Evolutionary conservation across 2,888 invertebrate species (phyloP), one percentile per base, ranked within the genome.

Genomic region (Apantesis nais): DNA sequence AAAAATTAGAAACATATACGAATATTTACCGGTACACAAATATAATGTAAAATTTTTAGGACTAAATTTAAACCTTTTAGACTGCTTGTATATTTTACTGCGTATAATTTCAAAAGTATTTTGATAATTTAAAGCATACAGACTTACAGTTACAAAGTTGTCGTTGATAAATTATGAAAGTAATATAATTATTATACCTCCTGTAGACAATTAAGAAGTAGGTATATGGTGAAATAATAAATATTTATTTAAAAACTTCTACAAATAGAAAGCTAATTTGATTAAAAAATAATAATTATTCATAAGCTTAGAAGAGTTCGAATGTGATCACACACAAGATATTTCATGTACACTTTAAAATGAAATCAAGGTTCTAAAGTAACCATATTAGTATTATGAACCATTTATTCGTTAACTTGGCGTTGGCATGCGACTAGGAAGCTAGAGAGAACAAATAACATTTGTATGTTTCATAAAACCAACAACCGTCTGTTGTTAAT

Each of bases 401-500:
- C 80, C 73, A 80, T 74, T 71, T 60, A 75, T 74, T 77, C 78
- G 75, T 72, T 68, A 71, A 73, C 67, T 16, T 60, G 52, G 72
- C 77, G 76, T 77, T 80, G 81, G 80, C 83, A 77, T 70, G 73
- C 74, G 68, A 74, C 74, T 73, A 76, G 58, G 62, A 65, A 31
- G 44, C 60, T 71, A 71, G 71, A 78, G 73, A 67, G 65, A 80
- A 85, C 82, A 81, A 83, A 83, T 79, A 80, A 78, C 80, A 68
- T 74, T 72, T 66, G 79, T 84, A 83, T 83, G 79, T 76, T 83
- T 78, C 74, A 68, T 65, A 86, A 89, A 90, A 87, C 86, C 79
- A 85, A 86, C 88, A 85, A 77, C 73, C 74, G 83, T 52, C 60
- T 48, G 86, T 86, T 86, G 87, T 92, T 90, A 90, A 92, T 92